Evolutionary conservation across 2,888 invertebrate species (phyloP), one percentile per base, ranked within the genome.

Genomic region (Microctonus hyperodae): DNA sequence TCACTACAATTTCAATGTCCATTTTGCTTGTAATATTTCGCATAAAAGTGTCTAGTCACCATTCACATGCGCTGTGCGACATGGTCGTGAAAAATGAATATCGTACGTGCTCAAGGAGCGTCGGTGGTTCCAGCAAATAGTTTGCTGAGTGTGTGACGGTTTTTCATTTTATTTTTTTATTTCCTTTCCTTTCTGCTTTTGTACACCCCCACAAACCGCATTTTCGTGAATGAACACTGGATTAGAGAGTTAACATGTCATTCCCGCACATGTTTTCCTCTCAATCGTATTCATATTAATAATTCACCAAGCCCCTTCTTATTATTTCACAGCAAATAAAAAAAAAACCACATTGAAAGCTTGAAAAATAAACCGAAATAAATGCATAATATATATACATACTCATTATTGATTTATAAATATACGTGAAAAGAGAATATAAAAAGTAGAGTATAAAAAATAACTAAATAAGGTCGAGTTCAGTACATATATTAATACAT

Each of bases 41-140:
- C 69, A 70, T 69, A 69, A 73, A 71, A 71, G 70, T 72, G 72
- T 71, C 72, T 65, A 71, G 71, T 71, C 71, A 71, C 68, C 68
- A 65, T 70, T 70, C 60, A 57, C 50, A 33, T 53, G 44, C 51
- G 23, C 16, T 31, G 37, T 35, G 51, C 64, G 70, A 65, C 63
- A 51, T 57, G 65, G 50, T 69, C 64, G 70, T 71, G 72, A 72
- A 73, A 73, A 72, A 71, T 72, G 71, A 71, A 72, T 70, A 70
- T 56, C 69, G 73, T 73, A 73, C 73, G 73, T 73, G 73, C 72
- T 70, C 57, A 64, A 71, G 72, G 58, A 69, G 61, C 67, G 65
- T 58, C 58, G 57, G 65, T 25, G 35, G 48, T 1, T 16, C 44
- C 7, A 64, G 48, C 53, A 40, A 64, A 64, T 63, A 53, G 59